These are phyloP conservation scores for Mesocentrotus franciscanus DNA, from an alignment of 53 echinoderm and acorn worm genomes.

Conservation along the genomic window DNA sequence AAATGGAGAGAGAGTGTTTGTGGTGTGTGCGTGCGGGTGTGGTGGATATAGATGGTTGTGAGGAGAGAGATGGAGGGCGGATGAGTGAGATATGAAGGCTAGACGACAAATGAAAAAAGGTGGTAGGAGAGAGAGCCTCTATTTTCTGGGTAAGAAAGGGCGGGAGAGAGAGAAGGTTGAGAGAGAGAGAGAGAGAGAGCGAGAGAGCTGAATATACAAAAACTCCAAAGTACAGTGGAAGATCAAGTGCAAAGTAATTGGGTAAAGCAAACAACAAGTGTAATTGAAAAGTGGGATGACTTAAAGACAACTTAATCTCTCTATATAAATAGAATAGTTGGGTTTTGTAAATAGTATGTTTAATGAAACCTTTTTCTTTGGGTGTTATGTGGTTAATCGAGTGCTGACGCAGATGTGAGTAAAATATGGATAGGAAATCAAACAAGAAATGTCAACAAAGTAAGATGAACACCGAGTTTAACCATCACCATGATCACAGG, in stretches of 20 bases:
- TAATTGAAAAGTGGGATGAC: conserved; percentile 42
- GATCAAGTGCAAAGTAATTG: conserved; percentile 29
- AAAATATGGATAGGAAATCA: not conserved
- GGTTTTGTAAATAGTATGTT: conserved; percentile 22
- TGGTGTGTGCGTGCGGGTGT: not conserved
- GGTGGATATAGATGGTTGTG: not conserved
- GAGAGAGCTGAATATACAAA: not conserved
- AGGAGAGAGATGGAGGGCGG: not conserved
- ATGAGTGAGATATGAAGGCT: not conserved
- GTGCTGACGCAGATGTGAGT: conserved; percentile 36
- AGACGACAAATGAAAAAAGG: not conserved
- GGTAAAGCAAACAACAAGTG: conserved; percentile 22
- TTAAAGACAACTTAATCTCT: conserved; percentile 59
- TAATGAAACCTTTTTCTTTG: conserved; percentile 31
- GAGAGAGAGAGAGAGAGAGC: not conserved
- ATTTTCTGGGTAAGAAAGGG: not conserved
- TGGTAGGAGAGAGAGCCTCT: not conserved
- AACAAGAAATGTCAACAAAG: not conserved
- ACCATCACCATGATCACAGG: not conserved
- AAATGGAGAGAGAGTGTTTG: not conserved
- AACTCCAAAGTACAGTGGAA: not conserved
- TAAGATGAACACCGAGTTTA: not conserved
- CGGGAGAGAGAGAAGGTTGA: not conserved
- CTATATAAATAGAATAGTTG: conserved; percentile 40
- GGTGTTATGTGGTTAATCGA: conserved; percentile 44